Conservation (phyloP, 2,113 vertebrate species). For the Camelus dromedarius region DNA sequence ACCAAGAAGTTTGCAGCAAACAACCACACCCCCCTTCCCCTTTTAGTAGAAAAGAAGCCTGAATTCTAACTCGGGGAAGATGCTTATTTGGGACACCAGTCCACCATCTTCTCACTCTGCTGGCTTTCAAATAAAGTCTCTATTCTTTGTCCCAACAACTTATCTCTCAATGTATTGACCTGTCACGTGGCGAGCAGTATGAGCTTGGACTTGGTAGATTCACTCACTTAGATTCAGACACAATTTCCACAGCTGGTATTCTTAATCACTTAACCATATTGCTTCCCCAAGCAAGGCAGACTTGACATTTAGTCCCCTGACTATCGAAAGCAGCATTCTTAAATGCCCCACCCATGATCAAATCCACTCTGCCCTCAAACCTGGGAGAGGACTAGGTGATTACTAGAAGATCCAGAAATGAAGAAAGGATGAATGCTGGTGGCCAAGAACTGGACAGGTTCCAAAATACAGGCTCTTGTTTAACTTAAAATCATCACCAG, state of each 20-base stretch:
- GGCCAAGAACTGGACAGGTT: neutral
- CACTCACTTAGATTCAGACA: neutral
- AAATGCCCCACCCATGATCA: neutral
- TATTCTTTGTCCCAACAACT: no score
- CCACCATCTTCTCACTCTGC: no score
- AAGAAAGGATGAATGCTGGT: neutral
- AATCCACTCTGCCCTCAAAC: neutral
- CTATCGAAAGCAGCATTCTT: neutral
- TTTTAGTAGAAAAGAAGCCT: no score
- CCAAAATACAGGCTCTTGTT: neutral
- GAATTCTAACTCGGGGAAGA: no score
- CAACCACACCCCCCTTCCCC: no score
- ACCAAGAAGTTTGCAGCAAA: no score
- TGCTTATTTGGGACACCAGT: no score
- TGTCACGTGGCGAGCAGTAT: no score
- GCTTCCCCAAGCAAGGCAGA: neutral
- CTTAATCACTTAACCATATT: neutral
- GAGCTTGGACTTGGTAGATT: no score
- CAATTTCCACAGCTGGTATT: no score
- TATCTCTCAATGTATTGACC: no score
- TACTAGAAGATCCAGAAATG: neutral
- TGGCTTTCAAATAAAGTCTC: no score
- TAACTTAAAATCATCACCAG: constrained; percentile 13
- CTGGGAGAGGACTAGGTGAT: neutral
- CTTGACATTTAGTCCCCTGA: neutral